Percentiles rank a stretch among this genome's conserved stretches.
These are phyloP conservation scores for Latrodectus elegans DNA, from an alignment of 2,888 invertebrate genomes.

Conservation along the genomic window DNA sequence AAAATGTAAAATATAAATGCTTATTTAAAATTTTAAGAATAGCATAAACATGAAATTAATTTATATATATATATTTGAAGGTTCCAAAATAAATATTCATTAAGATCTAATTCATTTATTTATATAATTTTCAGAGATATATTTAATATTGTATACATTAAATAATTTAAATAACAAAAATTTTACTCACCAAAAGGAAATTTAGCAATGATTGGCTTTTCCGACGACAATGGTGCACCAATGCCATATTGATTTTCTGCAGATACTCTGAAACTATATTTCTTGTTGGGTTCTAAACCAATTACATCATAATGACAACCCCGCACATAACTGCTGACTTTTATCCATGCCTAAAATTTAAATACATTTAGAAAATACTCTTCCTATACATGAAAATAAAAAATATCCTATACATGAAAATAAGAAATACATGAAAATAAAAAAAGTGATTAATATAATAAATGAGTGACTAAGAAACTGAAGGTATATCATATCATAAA, in stretches of 20 bases:
- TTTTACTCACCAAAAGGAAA: conserved; percentile 85
- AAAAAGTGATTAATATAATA: background rate
- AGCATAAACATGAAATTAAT: background rate
- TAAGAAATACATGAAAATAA: background rate
- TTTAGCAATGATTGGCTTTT: conserved; percentile 92
- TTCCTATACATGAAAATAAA: no score
- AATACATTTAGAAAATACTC: background rate
- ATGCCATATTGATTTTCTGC: conserved; percentile 99
- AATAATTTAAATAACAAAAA: conserved; percentile 1
- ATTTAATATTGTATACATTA: background rate
- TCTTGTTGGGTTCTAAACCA: conserved; percentile 90
- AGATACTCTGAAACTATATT: conserved; percentile 95
- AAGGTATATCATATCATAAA: no score
- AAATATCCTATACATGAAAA: background rate
- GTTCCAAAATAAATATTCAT: no score
- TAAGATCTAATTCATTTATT: no score
- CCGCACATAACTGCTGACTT: conserved; percentile 92
- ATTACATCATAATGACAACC: conserved; percentile 95
- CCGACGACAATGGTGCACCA: conserved; percentile 92
- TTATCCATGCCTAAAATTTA: conserved; percentile 81
- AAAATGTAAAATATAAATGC: no score
- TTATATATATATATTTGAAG: no score
- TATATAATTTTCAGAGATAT: no score
- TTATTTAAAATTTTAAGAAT: background rate
- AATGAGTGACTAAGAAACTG: no score